Percentiles rank a stretch among this genome's conserved stretches.
Conservation (phyloP, 2,797 vertebrate species). For the Cyprinella venusta region DNA sequence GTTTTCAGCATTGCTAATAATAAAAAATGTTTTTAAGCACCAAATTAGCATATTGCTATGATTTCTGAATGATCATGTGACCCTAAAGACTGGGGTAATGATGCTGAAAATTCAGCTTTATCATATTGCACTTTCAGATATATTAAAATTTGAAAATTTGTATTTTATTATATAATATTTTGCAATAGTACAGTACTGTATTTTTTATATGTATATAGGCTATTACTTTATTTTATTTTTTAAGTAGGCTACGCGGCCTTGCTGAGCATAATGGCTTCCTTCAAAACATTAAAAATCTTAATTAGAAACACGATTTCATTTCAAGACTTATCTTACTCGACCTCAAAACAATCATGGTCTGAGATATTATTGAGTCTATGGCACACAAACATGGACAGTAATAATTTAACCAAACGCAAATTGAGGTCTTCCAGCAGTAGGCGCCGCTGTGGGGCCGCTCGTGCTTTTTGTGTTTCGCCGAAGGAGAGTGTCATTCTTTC, state of each 20-base stretch:
- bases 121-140: background rate
- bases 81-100: background rate
- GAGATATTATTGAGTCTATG: no score
- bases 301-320: background rate
- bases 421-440: constrained; percentile 28
- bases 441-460: constrained; percentile 1
- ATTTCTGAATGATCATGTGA: background rate
- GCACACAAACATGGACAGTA: no score
- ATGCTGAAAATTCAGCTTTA: background rate
- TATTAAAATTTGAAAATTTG: background rate
- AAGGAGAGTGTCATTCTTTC: constrained; percentile 37
- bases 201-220: background rate
- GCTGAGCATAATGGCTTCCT: background rate
- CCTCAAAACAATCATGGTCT: background rate
- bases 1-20: background rate
- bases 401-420: no score
- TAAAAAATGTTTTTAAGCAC: background rate
- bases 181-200: background rate
- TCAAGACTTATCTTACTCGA: background rate
- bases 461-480: background rate
- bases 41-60: background rate
- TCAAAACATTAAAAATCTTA: no score
- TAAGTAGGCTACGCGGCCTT: background rate
- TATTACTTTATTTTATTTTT: background rate
- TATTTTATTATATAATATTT: background rate